These are phyloP conservation scores for Orius laevigatus DNA, from an alignment of 1,140 invertebrate species.

Conservation along the genomic window DNA sequence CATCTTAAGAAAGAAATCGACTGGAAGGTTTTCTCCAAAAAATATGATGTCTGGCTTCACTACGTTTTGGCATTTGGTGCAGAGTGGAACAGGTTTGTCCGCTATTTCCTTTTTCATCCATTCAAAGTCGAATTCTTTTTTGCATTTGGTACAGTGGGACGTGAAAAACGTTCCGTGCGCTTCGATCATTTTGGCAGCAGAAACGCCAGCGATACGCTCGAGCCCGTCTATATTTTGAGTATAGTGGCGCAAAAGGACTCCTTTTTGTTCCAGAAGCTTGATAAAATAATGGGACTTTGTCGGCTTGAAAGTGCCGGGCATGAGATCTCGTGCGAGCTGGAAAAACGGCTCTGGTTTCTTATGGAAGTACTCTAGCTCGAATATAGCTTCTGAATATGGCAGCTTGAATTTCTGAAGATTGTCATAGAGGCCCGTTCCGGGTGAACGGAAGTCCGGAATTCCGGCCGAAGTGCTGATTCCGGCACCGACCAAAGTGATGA, in stretches of 20 bases:
- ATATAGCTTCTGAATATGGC: conserved; percentile 82
- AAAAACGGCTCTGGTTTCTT: conserved; percentile 74
- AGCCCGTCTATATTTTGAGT: conserved; percentile 90
- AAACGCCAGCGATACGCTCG: conserved; percentile 64
- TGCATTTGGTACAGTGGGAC: conserved; percentile 70
- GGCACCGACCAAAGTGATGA: conserved; percentile 85
- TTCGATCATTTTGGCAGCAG: conserved; percentile 72
- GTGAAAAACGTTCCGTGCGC: conserved; percentile 87
- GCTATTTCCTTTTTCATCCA: conserved; percentile 53
- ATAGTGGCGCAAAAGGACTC: conserved; percentile 60
- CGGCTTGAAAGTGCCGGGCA: conserved; percentile 63
- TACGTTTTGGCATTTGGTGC: conserved; percentile 49
- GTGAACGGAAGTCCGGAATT: conserved; percentile 87
- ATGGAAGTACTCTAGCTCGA: conserved; percentile 69
- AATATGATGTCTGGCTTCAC: conserved; percentile 92
- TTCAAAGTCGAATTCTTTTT: conserved; percentile 51
- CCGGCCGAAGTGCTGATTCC: conserved; percentile 73
- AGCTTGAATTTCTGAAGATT: conserved; percentile 70
- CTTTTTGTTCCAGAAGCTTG: conserved; percentile 58
- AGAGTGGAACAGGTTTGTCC: conserved; percentile 45
- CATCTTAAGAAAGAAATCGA: conserved; percentile 47
- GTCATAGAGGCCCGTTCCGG: conserved; percentile 78
- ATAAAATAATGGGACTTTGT: conserved; percentile 73
- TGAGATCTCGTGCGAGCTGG: conserved; percentile 62
- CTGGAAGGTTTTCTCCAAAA: conserved; percentile 78